Evolutionary conservation across 1,140 invertebrate species (phyloP), one percentile per base, ranked within the genome.

Genomic region (Conus ventricosus): DNA sequence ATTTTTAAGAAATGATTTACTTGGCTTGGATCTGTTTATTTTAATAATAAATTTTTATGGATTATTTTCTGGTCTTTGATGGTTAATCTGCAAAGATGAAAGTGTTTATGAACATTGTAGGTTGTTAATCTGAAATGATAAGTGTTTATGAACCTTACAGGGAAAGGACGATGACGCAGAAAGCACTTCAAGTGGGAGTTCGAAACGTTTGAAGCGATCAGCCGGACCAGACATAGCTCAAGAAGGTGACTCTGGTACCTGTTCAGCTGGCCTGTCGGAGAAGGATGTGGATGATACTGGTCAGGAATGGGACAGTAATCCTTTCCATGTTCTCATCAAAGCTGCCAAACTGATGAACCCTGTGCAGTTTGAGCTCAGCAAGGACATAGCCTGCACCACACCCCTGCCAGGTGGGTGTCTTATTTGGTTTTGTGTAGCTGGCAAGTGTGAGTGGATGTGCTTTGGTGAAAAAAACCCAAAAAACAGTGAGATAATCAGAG

Each of bases 271-370:
- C 27, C 55, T 83, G 20, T 15, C 83, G 8, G 84, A 85, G 53
- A 76, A 80, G 25, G 82, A 84, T 75, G 83, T 57, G 67, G 78
- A 87, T 7, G 54, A 87, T 10, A 71, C 91, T 8, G 84, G 88
- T 0, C 90, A 91, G 13, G 90, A 91, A 53, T 89, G 90, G 7
- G 90, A 92, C 0, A 87, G 57, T 27, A 92, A 94, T 85, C 96
- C 95, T 91, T 95, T 99, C 92, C 96, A 97, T 90, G 96, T 97
- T 51, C 94, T 99, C 15, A 97, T 98, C 78, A 96, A 97, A 92
- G 98, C 97, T 20, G 98, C 98, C 1, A 97, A 96, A 88, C 94
- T 97, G 87, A 96, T 98, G 94, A 99, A 99, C 96, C 98, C 98
- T 7, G 96, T 96, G 91, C 97, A 99, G 95, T 99, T 98, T 95